Percentiles rank a stretch among this genome's conserved stretches.
Evolutionary conservation across 2,113 vertebrate genomes (phyloP).

Genomic region (Microtus montanus): DNA sequence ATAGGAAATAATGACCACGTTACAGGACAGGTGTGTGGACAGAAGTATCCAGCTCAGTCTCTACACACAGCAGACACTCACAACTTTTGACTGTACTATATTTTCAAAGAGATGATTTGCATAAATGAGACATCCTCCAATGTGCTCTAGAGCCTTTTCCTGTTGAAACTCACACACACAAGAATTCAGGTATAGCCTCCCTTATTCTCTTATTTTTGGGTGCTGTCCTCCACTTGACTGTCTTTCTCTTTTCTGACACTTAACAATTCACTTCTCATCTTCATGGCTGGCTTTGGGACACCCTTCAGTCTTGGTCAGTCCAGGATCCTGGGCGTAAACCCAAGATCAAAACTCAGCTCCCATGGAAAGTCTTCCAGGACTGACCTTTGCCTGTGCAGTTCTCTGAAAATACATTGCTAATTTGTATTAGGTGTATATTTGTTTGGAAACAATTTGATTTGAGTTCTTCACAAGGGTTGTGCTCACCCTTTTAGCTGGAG

Average conservation of each 20-base stretch:
- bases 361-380: background rate
- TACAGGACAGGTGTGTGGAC: background rate
- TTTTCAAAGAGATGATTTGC: background rate
- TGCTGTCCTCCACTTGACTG: background rate
- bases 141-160: background rate
- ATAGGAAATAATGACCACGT: background rate
- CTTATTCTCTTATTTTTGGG: background rate
- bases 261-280: constrained; percentile 1
- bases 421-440: constrained; percentile 12
- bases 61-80: background rate
- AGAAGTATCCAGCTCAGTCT: background rate
- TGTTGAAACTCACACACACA: background rate
- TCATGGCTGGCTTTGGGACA: background rate
- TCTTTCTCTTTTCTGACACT: background rate
- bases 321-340: background rate
- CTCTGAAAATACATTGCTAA: background rate
- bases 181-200: background rate
- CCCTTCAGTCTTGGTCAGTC: background rate
- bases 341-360: constrained; percentile 13
- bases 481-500: background rate
- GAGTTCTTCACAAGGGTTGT: background rate
- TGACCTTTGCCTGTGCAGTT: background rate
- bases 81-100: background rate
- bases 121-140: background rate
- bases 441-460: constrained; percentile 37